Conservation (phyloP, 2,113 vertebrate genomes). For the Shinisaurus crocodilurus region DNA sequence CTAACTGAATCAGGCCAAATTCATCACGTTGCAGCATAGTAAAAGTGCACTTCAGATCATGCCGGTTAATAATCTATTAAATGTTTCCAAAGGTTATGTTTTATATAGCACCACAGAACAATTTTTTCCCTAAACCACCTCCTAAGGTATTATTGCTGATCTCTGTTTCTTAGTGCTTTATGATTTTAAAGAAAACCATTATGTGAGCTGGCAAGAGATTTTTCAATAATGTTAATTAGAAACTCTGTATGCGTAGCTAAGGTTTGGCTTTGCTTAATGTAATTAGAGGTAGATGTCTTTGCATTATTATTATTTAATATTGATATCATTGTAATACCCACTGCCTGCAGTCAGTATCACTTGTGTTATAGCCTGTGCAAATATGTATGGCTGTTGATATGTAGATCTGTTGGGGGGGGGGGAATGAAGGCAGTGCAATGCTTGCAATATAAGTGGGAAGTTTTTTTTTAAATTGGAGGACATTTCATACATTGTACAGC, state of each 20-base stretch:
- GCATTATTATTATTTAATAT: slow-evolving; percentile 25
- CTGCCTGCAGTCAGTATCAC: slow-evolving; percentile 16
- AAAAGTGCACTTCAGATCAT: slow-evolving; percentile 52
- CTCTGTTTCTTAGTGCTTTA: slow-evolving; percentile 18
- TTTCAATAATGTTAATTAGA: slow-evolving; percentile 35
- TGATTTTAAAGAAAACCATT: slow-evolving; percentile 26
- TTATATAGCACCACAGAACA: slow-evolving; percentile 45
- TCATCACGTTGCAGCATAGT: slow-evolving; percentile 45
- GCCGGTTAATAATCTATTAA: slow-evolving; percentile 51
- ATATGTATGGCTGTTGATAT: neutral
- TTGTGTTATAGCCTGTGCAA: neutral
- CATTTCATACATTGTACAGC: neutral
- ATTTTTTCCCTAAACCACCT: slow-evolving; percentile 39
- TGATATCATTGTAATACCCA: slow-evolving; percentile 20
- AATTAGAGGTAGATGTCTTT: neutral
- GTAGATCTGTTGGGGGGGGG: neutral
- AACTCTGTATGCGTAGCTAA: slow-evolving; percentile 27
- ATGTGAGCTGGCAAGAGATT: slow-evolving; percentile 48
- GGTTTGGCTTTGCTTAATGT: neutral
- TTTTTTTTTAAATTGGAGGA: neutral
- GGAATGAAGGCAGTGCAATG: slow-evolving; percentile 1
- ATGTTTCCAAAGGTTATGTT: slow-evolving; percentile 33
- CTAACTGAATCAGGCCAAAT: slow-evolving; percentile 43
- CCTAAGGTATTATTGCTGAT: slow-evolving; percentile 16
- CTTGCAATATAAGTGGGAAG: neutral